These are phyloP conservation scores for Astropecten irregularis DNA, from an alignment of 53 echinoderm and acorn worm species.

Conservation along the genomic window DNA sequence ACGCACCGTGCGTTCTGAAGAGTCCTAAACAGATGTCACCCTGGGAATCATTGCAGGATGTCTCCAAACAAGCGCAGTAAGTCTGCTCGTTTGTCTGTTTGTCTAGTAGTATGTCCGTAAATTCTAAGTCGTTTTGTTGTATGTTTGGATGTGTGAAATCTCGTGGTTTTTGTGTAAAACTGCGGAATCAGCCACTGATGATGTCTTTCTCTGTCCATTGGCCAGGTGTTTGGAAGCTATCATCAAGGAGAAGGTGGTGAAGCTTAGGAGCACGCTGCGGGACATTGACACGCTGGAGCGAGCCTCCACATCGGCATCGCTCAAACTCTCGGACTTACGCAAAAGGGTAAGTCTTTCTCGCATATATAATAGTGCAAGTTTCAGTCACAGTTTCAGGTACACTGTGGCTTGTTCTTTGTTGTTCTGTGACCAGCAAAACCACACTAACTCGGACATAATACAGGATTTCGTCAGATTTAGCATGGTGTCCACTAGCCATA, in stretches of 20 bases:
- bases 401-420: no score
- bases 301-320: constrained; percentile 76
- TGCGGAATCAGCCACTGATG: no score
- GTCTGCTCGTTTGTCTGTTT: constrained; percentile 16
- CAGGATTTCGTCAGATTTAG: no score
- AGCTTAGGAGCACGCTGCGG: constrained; percentile 71
- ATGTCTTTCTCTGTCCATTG: no score
- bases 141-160: not conserved
- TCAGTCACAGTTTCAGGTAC: no score
- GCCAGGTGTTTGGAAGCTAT: constrained; percentile 87
- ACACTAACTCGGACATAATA: no score
- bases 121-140: not conserved
- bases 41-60: constrained; percentile 95
- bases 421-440: no score
- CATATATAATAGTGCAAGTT: no score
- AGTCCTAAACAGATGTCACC: constrained; percentile 70
- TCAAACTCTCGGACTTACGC: constrained; percentile 85
- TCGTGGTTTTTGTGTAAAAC: not conserved
- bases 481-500: no score
- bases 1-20: constrained; percentile 91
- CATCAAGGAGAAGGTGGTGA: constrained; percentile 86
- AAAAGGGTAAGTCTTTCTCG: constrained; percentile 65
- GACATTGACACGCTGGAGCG: constrained; percentile 88
- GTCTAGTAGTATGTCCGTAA: not conserved
- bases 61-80: constrained; percentile 94